These are phyloP conservation scores for Sebastiscus albofasciatus DNA, from an alignment of 2,797 vertebrate species.

Conservation along the genomic window DNA sequence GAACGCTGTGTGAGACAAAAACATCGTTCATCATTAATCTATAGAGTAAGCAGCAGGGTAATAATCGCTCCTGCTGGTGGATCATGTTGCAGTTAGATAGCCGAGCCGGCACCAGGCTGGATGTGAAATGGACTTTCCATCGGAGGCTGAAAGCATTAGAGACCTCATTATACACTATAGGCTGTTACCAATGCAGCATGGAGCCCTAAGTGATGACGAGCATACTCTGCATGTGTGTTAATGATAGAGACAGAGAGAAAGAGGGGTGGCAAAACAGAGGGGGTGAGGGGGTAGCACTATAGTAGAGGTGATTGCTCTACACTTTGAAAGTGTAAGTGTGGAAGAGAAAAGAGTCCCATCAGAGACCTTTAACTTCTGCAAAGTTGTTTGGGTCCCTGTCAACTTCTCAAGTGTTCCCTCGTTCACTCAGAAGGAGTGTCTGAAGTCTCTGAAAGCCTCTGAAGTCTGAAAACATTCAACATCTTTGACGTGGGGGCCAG, in stretches of 20 bases:
- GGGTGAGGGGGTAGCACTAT: background rate
- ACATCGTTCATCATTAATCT: constrained; percentile 29
- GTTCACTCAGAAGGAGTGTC: background rate
- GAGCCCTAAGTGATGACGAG: constrained; percentile 33
- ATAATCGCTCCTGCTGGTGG: constrained; percentile 37
- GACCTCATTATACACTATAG: constrained; percentile 60
- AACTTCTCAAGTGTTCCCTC: background rate
- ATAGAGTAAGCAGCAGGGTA: constrained; percentile 27
- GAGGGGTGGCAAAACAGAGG: background rate
- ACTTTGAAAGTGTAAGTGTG: background rate
- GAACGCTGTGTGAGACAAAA: constrained; percentile 8
- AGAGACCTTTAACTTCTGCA: constrained; percentile 14
- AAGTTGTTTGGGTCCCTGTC: background rate
- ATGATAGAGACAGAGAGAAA: background rate
- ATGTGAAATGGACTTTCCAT: constrained; percentile 64
- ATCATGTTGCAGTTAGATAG: constrained; percentile 63
- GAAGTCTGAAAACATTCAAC: no score
- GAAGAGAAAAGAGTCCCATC: constrained; percentile 18
- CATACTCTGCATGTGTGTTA: constrained; percentile 1
- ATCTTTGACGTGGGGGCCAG: background rate
- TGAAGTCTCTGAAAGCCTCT: background rate
- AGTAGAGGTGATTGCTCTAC: background rate
- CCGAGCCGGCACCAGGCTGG: constrained; percentile 47
- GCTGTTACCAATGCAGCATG: constrained; percentile 42
- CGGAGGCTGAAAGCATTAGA: constrained; percentile 63